Evolutionary conservation across 2,888 invertebrate genomes (phyloP), one percentile per base, ranked within the genome.

Genomic region (Eilema sororculum): DNA sequence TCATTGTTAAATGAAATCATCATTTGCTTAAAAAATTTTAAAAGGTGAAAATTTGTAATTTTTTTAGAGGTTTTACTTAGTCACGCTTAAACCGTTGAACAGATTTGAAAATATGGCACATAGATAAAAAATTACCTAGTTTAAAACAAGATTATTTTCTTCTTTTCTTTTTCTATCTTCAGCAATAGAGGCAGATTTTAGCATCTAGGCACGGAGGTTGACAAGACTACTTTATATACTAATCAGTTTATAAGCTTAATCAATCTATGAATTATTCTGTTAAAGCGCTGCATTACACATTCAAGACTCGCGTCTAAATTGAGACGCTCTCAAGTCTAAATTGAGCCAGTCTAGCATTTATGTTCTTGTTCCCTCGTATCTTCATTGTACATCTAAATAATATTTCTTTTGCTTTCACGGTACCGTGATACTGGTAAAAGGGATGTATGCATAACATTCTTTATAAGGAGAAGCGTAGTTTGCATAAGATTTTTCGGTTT

Each of bases 221-320:
- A 9, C 52, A 52, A 41, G 13, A 8, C 6, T 10, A 41, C 37
- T 63, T 63, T 4, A 63, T 24, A 63, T 25, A 63, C 20, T 63
- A 25, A 24, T 63, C 41, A 46, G 25, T 25, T 63, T 5, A 41
- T 24, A 16, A 16, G 25, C 24, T 58, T 12, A 33, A n/a, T 58
- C n/a, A 33, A 25, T 28, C 41, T 66, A 24, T 56, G 46, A 25
- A 57, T n/a, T 66, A 66, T 66, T 58, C 66, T 9, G 41, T 59
- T 46, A 25, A 46, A 24, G 59, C 59, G 10, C 41, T 20, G 5
- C 41, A 66, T 66, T 57, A 66, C 59, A 66, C 25, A 66, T 66
- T 66, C 66, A 66, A n/a, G 13, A 13, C 57, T 58, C 28, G 46
- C 16, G 24, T 22, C 30, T 13, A 59, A 66, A 37, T 41, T 28